A percentile compares a stretch with the other conserved stretches of the same genome.
phyloP scores from a whole-genome alignment of 2,797 vertebrate species.

The Gymnodraco acuticeps region DNA sequence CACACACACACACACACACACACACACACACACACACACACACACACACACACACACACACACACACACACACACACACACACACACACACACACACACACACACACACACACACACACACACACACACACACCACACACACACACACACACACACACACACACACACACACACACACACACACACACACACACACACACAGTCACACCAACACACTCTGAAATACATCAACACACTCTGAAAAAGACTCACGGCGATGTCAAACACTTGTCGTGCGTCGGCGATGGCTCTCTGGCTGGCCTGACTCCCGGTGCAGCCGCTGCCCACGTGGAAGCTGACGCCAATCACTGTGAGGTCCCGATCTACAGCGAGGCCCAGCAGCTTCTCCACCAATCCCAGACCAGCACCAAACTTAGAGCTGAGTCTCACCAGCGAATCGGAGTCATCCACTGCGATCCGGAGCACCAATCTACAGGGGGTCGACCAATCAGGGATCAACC shows the following conservation, averaged over 20 bases:
- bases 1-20: too few relatives aligned
- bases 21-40: too few relatives aligned
- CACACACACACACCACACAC: too few relatives aligned
- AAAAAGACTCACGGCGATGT: slow-evolving; percentile 72
- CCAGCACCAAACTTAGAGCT: slow-evolving; percentile 63
- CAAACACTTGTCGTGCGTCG: slow-evolving; percentile 81
- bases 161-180: too few relatives aligned
- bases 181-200: too few relatives aligned
- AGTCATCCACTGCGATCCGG: slow-evolving; percentile 54
- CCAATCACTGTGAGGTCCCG: slow-evolving; percentile 53
- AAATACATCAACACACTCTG: too few relatives aligned
- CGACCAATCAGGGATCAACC: too few relatives aligned
- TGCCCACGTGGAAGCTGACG: slow-evolving; percentile 83
- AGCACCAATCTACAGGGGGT: slow-evolving; percentile 47
- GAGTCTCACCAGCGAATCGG: not conserved
- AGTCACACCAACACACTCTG: too few relatives aligned
- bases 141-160: too few relatives aligned
- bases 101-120: too few relatives aligned
- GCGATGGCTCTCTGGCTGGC: slow-evolving; percentile 77
- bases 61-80: not conserved
- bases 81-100: too few relatives aligned
- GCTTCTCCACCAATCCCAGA: slow-evolving; percentile 1
- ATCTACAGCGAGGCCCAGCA: slow-evolving; percentile 48
- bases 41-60: too few relatives aligned
- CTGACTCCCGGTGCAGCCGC: slow-evolving; percentile 67